These are phyloP conservation scores for Chrysocyon brachyurus DNA, from an alignment of 2,797 vertebrate species.

Conservation along the genomic window DNA sequence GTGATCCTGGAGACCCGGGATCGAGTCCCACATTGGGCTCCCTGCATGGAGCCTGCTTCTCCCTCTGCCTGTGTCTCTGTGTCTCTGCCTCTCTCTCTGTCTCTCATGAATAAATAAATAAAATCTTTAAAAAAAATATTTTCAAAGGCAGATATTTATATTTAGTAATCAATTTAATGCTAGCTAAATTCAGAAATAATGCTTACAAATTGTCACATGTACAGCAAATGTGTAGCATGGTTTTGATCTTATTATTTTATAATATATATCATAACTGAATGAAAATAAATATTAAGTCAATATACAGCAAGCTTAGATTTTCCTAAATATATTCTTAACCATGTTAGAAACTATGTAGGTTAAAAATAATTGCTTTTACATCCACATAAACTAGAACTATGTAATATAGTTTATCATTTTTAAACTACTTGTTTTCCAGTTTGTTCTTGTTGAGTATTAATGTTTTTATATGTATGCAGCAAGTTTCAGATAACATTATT, in stretches of 20 bases:
- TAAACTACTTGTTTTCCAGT: not conserved
- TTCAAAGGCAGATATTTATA: not conserved
- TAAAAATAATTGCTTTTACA: conserved; percentile 8
- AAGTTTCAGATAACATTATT: not conserved
- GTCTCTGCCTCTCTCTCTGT: too few relatives aligned
- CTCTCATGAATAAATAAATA: too few relatives aligned
- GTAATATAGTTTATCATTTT: not conserved
- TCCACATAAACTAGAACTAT: not conserved
- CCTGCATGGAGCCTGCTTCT: too few relatives aligned
- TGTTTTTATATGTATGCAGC: not conserved
- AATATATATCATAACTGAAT: conserved; percentile 7
- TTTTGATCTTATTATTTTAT: conserved; percentile 27
- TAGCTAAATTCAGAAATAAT: not conserved
- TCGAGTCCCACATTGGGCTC: too few relatives aligned
- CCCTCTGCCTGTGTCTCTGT: too few relatives aligned
- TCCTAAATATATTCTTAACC: not conserved
- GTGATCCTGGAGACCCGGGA: too few relatives aligned
- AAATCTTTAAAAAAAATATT: not conserved
- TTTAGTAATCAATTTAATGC: not conserved
- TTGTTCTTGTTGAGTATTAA: not conserved
- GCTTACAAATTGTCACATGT: not conserved
- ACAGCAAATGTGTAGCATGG: not conserved
- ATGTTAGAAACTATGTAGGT: conserved; percentile 5
- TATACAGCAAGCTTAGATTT: not conserved
- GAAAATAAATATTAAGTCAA: conserved; percentile 1